Evolutionary conservation across 2,888 invertebrate species (phyloP).

Genomic region (Ochropacha duplaris): DNA sequence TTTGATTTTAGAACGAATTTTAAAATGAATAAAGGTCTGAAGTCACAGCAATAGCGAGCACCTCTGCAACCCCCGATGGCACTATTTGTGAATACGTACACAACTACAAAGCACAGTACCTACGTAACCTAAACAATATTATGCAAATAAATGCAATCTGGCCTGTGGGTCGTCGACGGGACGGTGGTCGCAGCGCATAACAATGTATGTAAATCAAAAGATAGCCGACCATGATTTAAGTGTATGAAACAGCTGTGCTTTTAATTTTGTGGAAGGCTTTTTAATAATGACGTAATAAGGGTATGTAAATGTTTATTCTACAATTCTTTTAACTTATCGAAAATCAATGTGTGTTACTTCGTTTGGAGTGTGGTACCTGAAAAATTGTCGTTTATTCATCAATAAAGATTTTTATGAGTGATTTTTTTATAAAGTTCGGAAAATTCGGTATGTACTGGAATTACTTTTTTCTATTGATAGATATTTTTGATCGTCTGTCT

Average conservation of each 20-base stretch:
- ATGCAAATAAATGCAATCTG: slow-evolving; percentile 68
- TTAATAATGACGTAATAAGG: background rate
- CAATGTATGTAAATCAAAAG: slow-evolving; percentile 65
- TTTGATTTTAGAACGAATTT: too few relatives aligned
- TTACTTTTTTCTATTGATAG: too few relatives aligned
- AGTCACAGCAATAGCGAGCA: background rate
- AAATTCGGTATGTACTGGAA: too few relatives aligned
- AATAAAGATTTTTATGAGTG: too few relatives aligned
- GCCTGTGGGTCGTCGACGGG: slow-evolving; percentile 31
- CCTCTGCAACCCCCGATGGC: background rate
- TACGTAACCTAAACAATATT: slow-evolving; percentile 41
- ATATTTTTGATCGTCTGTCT: too few relatives aligned
- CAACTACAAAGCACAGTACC: background rate
- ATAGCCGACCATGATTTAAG: slow-evolving; percentile 53
- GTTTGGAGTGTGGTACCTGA: too few relatives aligned
- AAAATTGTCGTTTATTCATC: too few relatives aligned
- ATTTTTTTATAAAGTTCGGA: too few relatives aligned
- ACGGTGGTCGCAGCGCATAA: slow-evolving; percentile 37
- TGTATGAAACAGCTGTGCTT: slow-evolving; percentile 12
- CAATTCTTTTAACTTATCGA: too few relatives aligned
- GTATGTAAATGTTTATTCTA: background rate
- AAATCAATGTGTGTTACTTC: too few relatives aligned
- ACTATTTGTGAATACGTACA: background rate
- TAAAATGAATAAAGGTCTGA: background rate
- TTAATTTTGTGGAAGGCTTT: slow-evolving; percentile 1